Conservation (phyloP, 2,888 invertebrate species). For the Eupithecia centaureata region DNA sequence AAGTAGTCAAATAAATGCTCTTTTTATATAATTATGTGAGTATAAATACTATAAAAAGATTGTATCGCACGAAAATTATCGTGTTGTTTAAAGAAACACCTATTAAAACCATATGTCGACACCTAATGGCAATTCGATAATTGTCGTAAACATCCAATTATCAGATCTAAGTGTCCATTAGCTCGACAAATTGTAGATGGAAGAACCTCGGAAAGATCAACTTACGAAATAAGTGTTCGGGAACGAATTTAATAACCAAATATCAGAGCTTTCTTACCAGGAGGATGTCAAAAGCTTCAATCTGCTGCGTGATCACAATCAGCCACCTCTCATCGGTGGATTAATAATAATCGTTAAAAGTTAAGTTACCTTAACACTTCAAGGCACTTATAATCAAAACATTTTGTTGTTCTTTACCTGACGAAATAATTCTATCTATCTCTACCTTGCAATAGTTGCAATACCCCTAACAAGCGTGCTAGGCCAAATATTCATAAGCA, state of each 20-base stretch:
- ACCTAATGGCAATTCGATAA: not conserved
- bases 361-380: no score
- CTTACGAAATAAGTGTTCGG: not conserved
- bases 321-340: no score
- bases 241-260: not conserved
- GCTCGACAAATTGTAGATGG: not conserved
- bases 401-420: no score
- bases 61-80: not conserved
- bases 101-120: not conserved
- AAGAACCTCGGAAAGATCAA: not conserved
- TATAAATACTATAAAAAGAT: not conserved
- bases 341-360: no score
- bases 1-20: not conserved
- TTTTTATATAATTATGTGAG: not conserved
- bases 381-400: no score
- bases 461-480: no score
- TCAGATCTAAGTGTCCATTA: constrained; percentile 1
- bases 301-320: no score
- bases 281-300: no score
- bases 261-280: no score
- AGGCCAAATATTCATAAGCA: no score
- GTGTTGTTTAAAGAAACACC: not conserved
- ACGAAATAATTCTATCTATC: no score
- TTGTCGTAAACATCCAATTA: not conserved
- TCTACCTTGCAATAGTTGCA: no score